A percentile compares a stretch with the other conserved stretches of the same genome.
These are phyloP conservation scores for Lophius piscatorius DNA, from an alignment of 2,113 vertebrate genomes.

Conservation along the genomic window DNA sequence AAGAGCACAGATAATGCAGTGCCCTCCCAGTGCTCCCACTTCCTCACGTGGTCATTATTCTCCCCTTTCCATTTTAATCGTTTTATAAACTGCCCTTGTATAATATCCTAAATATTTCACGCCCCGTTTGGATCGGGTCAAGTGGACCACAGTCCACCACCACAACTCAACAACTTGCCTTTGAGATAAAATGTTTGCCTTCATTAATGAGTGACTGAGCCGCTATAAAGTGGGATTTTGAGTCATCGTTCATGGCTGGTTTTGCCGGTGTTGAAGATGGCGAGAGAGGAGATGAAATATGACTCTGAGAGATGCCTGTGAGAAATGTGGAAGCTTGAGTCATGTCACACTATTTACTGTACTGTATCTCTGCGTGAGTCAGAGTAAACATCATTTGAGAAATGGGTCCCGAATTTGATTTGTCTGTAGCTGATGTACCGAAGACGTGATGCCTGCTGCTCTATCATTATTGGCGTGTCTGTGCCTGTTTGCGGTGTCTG, in stretches of 20 bases:
- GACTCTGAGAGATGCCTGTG: conserved; percentile 67
- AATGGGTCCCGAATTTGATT: conserved; percentile 53
- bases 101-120: conserved; percentile 16
- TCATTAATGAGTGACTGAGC: conserved; percentile 39
- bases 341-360: conserved; percentile 76
- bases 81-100: conserved; percentile 18
- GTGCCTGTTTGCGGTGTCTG: neutral
- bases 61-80: neutral
- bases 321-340: conserved; percentile 72
- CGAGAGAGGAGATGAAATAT: conserved; percentile 61
- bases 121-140: conserved; percentile 9
- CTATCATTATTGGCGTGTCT: conserved; percentile 18
- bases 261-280: conserved; percentile 50
- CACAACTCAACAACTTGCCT: conserved; percentile 23
- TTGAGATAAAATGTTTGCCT: conserved; percentile 39
- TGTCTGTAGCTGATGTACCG: conserved; percentile 42
- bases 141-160: conserved; percentile 1
- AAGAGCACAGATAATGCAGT: conserved; percentile 7
- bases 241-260: conserved; percentile 43
- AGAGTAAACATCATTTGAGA: conserved; percentile 62
- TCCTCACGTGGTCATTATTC: conserved; percentile 12
- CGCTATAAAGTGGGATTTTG: conserved; percentile 7
- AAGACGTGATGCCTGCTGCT: conserved; percentile 24
- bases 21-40: neutral
- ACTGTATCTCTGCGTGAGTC: conserved; percentile 68